Evolutionary conservation across 37 sponge, comb jelly and placozoan genomes (phyloP), one percentile per base, ranked within the genome.

Genomic region (Hormiphora californensis): DNA sequence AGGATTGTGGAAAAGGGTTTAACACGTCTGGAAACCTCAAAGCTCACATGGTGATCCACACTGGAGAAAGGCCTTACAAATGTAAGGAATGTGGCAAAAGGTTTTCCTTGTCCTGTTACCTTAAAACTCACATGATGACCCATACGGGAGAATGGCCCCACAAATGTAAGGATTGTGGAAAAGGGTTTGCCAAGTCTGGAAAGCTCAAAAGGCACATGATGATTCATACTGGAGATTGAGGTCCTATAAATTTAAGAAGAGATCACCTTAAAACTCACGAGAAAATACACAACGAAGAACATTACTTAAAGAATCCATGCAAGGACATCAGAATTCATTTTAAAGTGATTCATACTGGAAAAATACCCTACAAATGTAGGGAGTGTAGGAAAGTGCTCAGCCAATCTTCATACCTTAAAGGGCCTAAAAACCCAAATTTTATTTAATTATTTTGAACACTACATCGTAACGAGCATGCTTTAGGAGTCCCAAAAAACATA

Each of bases 21-120:
- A 73, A 33, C 9, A 28, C 40, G 9, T 33, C 46, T 43, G 0
- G 23, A 4, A 1, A 40, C 43, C 43, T 73, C 38, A 73, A 43
- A 15, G 1, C 7, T 3, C 81, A 73, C 81, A 73, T 43, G 44
- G 28, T 73, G 5, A 73, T 46, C 40, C 81, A 73, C 44, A 36
- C 21, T 33, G 35, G 38, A 22, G 39, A 36, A 11, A 36, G 25
- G 1, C n/a, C n/a, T 11, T 33, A 73, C 81, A 2, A 43, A 28
- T 73, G 81, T 73, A 15, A 40, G 81, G 40, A 73, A 22, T 73
- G 81, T 73, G 35, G 35, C 9, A 73, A 73, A 33, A 21, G 38
- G 46, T 73, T 73, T 73, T 9, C 38, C 17, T 28, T 23, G 44
- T 33, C n/a, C 3, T 0, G 9, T 39, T 9, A 3, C 43, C 35